Evolutionary conservation across 2,113 vertebrate species (phyloP).

Genomic region (Pseudorasbora parva): DNA sequence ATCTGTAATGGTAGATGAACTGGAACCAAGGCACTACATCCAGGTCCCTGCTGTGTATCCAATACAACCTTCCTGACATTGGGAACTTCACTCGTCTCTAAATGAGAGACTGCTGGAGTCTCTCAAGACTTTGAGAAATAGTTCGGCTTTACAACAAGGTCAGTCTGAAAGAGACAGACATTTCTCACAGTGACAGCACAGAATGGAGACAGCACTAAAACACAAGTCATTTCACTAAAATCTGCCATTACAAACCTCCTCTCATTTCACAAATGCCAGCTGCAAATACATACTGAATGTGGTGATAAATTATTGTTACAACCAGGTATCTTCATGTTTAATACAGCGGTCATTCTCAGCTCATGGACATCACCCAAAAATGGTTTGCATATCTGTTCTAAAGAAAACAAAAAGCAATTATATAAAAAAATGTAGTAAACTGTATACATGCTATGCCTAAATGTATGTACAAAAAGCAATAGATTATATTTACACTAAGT

Average conservation of each 20-base stretch:
- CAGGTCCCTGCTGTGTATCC: neutral
- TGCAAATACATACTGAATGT: neutral
- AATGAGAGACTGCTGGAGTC: neutral
- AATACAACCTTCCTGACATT: conserved; percentile 20
- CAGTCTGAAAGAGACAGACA: neutral
- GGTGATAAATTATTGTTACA: neutral
- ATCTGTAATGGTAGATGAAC: conserved; percentile 2
- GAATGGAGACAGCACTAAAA: neutral
- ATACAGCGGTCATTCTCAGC: neutral
- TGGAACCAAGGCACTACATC: neutral
- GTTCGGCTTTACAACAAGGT: conserved; percentile 7
- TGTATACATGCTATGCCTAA: neutral
- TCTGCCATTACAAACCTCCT: neutral
- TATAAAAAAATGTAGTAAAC: neutral
- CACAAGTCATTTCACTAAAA: conserved; percentile 12
- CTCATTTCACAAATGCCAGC: neutral
- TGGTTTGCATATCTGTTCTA: neutral
- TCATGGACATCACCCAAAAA: neutral
- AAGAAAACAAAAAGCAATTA: too few species aligned
- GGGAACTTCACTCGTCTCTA: conserved; percentile 6
- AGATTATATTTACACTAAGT: too few species aligned
- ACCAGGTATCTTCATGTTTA: neutral
- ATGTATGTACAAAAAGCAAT: too few species aligned
- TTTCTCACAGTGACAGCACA: conserved; percentile 20
- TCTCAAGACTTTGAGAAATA: conserved; percentile 27